Evolutionary conservation across 2,113 vertebrate genomes (phyloP).

Genomic region (Hippocampus mohnikei): DNA sequence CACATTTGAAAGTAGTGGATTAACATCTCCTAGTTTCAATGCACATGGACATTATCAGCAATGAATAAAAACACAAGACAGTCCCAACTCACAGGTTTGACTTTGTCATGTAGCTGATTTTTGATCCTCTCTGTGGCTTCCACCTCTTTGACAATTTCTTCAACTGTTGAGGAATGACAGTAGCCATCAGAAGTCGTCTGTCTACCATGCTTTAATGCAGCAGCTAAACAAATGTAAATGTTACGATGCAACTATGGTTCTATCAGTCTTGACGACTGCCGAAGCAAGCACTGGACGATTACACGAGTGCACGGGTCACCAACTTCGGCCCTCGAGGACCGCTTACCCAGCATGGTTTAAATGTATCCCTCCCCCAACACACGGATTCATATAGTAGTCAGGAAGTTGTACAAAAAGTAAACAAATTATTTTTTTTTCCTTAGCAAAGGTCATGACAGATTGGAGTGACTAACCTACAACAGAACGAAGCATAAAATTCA

Average conservation of each 20-base stretch:
- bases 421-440: neutral
- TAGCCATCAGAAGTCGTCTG: neutral
- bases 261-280: neutral
- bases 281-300: neutral
- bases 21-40: no score
- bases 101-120: slow-evolving; percentile 70
- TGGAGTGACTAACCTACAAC: neutral
- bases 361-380: no score
- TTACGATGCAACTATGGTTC: neutral
- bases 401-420: neutral
- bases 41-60: neutral
- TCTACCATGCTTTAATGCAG: neutral
- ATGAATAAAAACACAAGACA: neutral
- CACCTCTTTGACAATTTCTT: slow-evolving; percentile 85
- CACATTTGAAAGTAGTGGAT: slow-evolving; percentile 26
- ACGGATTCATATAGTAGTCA: no score
- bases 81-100: slow-evolving; percentile 62
- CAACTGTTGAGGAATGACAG: slow-evolving; percentile 72
- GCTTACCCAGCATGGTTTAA: no score
- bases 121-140: slow-evolving; percentile 83
- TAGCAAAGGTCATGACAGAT: neutral
- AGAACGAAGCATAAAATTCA: neutral
- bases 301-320: neutral
- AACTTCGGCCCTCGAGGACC: no score
- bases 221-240: neutral